phyloP scores from a whole-genome alignment of 2,113 vertebrate species.

The Herpetotheres cachinnans region DNA sequence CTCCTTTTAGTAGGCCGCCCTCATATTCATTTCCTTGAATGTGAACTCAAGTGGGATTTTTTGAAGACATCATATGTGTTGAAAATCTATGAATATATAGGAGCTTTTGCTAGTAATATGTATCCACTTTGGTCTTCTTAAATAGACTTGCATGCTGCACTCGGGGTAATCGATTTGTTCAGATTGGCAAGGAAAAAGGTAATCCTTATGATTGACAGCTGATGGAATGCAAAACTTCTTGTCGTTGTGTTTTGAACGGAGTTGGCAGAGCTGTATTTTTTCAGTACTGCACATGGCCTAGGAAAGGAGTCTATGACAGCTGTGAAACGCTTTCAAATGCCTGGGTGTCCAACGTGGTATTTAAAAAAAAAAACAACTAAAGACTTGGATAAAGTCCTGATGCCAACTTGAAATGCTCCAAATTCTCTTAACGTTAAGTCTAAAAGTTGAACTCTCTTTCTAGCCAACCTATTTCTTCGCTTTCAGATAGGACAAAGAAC shows the following conservation, averaged over 20 bases:
- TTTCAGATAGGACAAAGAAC: neutral
- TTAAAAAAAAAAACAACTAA: neutral
- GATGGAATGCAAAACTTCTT: neutral
- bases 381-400: neutral
- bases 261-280: neutral
- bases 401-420: neutral
- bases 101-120: neutral
- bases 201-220: neutral
- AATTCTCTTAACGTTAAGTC: neutral
- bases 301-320: neutral
- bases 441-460: neutral
- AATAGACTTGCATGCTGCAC: neutral
- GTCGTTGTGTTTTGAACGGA: neutral
- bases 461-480: neutral
- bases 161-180: neutral
- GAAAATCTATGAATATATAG: neutral
- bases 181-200: neutral
- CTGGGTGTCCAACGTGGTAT: rapidly evolving
- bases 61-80: neutral
- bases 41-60: neutral
- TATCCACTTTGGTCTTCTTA: neutral
- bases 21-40: neutral
- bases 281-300: neutral
- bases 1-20: neutral
- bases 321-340: neutral